These are phyloP conservation scores for Battus philenor DNA, from an alignment of 1,140 invertebrate genomes.

Conservation along the genomic window DNA sequence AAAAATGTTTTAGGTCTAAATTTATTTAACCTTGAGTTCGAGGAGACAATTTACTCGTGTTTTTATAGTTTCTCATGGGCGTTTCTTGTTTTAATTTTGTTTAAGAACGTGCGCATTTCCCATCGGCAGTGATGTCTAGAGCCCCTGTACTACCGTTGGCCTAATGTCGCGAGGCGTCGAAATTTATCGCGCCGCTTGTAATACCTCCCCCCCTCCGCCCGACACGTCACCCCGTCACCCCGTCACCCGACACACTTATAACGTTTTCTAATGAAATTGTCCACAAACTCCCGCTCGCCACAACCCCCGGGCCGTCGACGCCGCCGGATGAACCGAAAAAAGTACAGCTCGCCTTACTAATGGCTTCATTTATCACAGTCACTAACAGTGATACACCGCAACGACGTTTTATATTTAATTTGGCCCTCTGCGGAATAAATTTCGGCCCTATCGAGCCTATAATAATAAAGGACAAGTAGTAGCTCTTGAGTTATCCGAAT, in stretches of 20 bases:
- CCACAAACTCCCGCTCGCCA: constrained; percentile 62
- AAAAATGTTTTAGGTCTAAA: too few relatives aligned
- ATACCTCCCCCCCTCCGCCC: constrained; percentile 49
- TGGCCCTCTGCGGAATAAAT: constrained; percentile 70
- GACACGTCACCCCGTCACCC: constrained; percentile 47
- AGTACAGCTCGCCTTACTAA: constrained; percentile 73
- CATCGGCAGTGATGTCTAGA: constrained; percentile 32
- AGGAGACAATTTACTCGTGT: constrained; percentile 50
- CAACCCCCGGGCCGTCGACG: constrained; percentile 55
- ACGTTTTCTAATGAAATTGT: constrained; percentile 76
- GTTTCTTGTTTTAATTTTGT: constrained; percentile 63
- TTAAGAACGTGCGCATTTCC: constrained; percentile 55
- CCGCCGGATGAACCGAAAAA: constrained; percentile 70
- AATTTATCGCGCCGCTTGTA: constrained; percentile 71
- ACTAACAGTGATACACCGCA: constrained; percentile 74
- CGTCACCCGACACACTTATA: constrained; percentile 64
- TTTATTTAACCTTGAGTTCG: constrained; percentile 7
- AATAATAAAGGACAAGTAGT: constrained; percentile 60
- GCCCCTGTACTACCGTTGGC: constrained; percentile 49
- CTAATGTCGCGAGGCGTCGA: constrained; percentile 62
- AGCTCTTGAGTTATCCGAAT: constrained; percentile 57
- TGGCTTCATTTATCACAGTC: constrained; percentile 75
- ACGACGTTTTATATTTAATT: constrained; percentile 75
- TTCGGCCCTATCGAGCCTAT: constrained; percentile 64
- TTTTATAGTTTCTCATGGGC: constrained; percentile 54